Percentiles rank a stretch among this genome's conserved stretches.
phyloP scores from a whole-genome alignment of 2,888 invertebrate genomes.

The Pelosia muscerda region DNA sequence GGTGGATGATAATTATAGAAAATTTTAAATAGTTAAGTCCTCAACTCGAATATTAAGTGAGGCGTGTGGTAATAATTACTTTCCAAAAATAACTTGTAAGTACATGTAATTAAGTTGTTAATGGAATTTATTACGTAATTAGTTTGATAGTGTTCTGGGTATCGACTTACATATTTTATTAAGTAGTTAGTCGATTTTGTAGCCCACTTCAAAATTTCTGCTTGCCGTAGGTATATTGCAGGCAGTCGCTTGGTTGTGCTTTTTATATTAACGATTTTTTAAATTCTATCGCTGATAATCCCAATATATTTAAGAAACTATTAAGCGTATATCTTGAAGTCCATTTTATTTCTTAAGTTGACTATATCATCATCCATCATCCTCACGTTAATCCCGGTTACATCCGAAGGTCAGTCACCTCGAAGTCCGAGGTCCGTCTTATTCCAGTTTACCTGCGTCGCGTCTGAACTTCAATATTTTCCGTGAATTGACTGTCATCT shows the following conservation, averaged over 20 bases:
- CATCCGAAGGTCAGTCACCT: too few relatives aligned
- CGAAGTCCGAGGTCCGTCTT: too few relatives aligned
- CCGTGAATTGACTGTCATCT: too few relatives aligned
- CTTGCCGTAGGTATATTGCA: background rate
- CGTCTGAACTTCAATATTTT: too few relatives aligned
- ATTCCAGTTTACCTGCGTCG: too few relatives aligned
- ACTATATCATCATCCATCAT: too few relatives aligned
- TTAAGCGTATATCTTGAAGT: background rate
- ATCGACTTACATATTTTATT: too few relatives aligned
- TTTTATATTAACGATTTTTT: background rate
- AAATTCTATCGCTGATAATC: background rate
- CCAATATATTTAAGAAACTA: background rate
- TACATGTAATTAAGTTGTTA: background rate
- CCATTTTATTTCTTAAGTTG: background rate
- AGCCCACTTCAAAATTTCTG: background rate
- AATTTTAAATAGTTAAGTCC: constrained; percentile 19
- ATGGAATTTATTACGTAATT: background rate
- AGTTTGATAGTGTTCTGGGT: too few relatives aligned
- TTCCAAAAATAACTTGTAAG: too few relatives aligned
- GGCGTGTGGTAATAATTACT: background rate
- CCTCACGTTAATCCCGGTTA: too few relatives aligned
- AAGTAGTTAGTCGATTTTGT: background rate
- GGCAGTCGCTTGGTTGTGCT: background rate
- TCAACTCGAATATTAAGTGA: constrained; percentile 11
- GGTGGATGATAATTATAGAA: constrained; percentile 8